Percentiles rank a stretch among this genome's conserved stretches.
These are phyloP conservation scores for Ctenopoma kingsleyae DNA, from an alignment of 2,797 vertebrate species.

Conservation along the genomic window DNA sequence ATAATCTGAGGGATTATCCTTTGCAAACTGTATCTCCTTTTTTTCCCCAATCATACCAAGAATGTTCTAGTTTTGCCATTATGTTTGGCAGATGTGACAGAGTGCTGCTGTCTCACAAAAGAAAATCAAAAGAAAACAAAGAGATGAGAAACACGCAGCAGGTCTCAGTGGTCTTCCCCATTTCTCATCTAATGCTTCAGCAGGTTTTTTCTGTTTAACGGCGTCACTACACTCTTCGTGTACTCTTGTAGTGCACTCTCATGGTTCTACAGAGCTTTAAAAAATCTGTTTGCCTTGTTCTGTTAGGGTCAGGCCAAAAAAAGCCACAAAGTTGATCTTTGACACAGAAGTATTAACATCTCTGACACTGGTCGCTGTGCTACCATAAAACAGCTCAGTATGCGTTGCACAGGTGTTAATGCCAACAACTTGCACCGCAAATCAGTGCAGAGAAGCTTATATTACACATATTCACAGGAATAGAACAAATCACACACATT, in stretches of 20 bases:
- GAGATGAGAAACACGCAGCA: constrained; percentile 14
- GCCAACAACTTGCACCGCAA: constrained; percentile 62
- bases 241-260: not conserved
- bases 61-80: constrained; percentile 53
- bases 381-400: constrained; percentile 28
- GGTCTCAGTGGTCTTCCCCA: constrained; percentile 23
- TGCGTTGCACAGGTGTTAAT: constrained; percentile 78
- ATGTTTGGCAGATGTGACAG: constrained; percentile 46
- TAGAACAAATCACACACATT: constrained; percentile 48
- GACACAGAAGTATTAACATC: constrained; percentile 26
- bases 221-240: constrained; percentile 12
- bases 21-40: constrained; percentile 63
- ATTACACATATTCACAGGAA: constrained; percentile 34
- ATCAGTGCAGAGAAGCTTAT: constrained; percentile 61
- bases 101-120: constrained; percentile 8
- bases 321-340: constrained; percentile 39
- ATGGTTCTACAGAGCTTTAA: constrained; percentile 10
- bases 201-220: constrained; percentile 36
- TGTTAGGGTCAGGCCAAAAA: not conserved
- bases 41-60: constrained; percentile 57
- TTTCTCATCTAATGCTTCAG: constrained; percentile 25
- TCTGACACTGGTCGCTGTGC: constrained; percentile 21
- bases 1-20: constrained; percentile 81
- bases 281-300: constrained; percentile 14
- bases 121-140: constrained; percentile 21